Base-by-base conservation (phyloP, 2,888 invertebrate genomes). In the Ophion obscuratus region DNA sequence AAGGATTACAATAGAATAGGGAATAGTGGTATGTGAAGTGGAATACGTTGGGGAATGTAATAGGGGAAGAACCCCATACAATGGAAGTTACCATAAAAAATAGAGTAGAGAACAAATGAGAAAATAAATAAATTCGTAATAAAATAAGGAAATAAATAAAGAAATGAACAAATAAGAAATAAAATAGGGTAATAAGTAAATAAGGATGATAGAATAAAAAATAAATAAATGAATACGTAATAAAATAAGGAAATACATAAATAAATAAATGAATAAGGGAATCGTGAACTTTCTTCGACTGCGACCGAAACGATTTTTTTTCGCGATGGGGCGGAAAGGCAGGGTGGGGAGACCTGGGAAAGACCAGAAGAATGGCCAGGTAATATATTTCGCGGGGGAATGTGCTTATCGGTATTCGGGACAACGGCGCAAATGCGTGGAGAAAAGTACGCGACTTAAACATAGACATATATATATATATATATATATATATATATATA, bases 281-380 rank as follows among this genome's bases (percentile, higher is more conserved):
- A 53, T 53, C 53, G 17, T 14, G 53, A 53, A 27, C 5, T 47
- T 24, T 24, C 11, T 44, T 40, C 9, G n/a, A 2, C 40, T 17
- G 31, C 53, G 7, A 27, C 27, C n/a, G 14, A 31, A n/a, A 62
- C 20, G 40, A 61, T 40, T 31, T 57, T 40, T 40, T 24, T 67
- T 36, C 36, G 10, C 17, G 11, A 53, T 20, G 24, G 27, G n/a
- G 36, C 67, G 53, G 76, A 66, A 44, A 67, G 14, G 40, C 62
- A 61, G 10, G 59, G n/a, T 53, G 24, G 47, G 44, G 53, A 68
- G 61, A 80, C 81, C 66, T 81, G 86, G 86, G 79, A 86, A 86
- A 82, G 80, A 82, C 82, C 82, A 86, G 86, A 71, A 84, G 80
- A 82, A 84, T 83, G 79, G 80, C 73, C 81, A 84, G 78, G 73